Base-by-base conservation (phyloP, 2,113 vertebrate genomes). In the Empidonax alnorum region DNA sequence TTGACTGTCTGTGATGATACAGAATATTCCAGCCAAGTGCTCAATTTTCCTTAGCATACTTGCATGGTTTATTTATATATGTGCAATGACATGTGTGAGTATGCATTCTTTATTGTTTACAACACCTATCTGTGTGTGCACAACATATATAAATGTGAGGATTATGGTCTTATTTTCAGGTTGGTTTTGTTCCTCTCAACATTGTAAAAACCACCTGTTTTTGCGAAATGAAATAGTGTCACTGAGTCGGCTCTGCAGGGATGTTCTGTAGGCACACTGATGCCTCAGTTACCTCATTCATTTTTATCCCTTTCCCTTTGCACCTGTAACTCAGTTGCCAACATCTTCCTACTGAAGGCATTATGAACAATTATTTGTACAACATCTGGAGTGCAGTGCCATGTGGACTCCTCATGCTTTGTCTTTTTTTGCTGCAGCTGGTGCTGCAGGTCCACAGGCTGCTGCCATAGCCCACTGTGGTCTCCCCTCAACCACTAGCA, bases 401-500 rank as follows among this genome's bases (percentile, higher is more conserved):
- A 37, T 23, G 28, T 2, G 3, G 44, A n/a, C 44, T 15, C 37
- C n/a, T 31, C 1, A 0, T 7, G 20, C 24, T 42, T 75, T 59
- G n/a, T 76, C 27, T 42, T 31, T 61, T 28, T 39, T 59, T 76
- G n/a, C 23, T 1, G 1, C 16, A 35, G 25, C 44, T 69, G 61
- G 9, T 91, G 66, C 37, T 63, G 30, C 42, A 41, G 61, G 50
- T 56, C 59, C n/a, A 8, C 13, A 30, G 59, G 24, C 18, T 46
- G 37, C 61, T 63, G 66, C 37, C 1, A 1, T 9, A 56, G n/a
- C 18, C 46, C 7, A 3, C 25, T 37, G 7, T 0, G 3, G 33
- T 27, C 53, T 81, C 10, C 22, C 5, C 1, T 58, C 42, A 11
- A 65, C 6, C 20, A 23, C 52, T 24, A 35, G 9, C 22, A 18